Evolutionary conservation across 2,113 vertebrate species (phyloP).

Genomic region (Pampusana beccarii): DNA sequence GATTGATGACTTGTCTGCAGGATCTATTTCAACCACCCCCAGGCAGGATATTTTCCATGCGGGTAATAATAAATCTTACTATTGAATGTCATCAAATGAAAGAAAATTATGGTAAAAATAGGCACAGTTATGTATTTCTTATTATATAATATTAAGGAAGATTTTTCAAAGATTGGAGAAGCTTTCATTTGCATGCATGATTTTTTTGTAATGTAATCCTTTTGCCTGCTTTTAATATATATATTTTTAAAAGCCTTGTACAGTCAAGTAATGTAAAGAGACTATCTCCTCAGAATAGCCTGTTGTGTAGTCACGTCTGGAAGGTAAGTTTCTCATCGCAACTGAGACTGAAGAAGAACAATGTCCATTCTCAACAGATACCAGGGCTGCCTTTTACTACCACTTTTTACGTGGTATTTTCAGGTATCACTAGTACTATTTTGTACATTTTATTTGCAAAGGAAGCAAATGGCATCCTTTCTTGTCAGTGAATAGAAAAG

Average conservation of each 20-base stretch:
- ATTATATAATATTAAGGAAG: conserved; percentile 27
- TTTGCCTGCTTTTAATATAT: not conserved
- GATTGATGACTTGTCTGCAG: conserved; percentile 67
- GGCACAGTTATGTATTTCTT: conserved; percentile 49
- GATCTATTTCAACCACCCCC: conserved; percentile 63
- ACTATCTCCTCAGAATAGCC: conserved; percentile 13
- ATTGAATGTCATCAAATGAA: conserved; percentile 52
- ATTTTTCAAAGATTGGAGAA: conserved; percentile 9
- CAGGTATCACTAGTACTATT: not conserved
- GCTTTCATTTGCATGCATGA: not conserved
- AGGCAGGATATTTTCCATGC: conserved; percentile 63
- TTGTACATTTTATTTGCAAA: conserved; percentile 52
- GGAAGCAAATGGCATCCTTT: conserved; percentile 50
- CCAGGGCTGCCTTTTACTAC: not conserved
- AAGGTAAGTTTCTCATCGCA: not conserved
- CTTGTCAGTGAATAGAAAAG: conserved; percentile 22
- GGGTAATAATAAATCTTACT: conserved; percentile 68
- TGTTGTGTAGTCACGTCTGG: not conserved
- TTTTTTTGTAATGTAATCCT: conserved; percentile 9
- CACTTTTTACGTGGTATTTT: not conserved
- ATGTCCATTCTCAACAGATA: not conserved
- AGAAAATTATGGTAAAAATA: conserved; percentile 63
- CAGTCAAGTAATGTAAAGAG: not conserved
- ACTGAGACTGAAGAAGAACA: conserved; percentile 23
- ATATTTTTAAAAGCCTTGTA: not conserved